These are phyloP conservation scores for Eristalinus aeneus DNA, from an alignment of 2,888 invertebrate genomes.

Conservation along the genomic window DNA sequence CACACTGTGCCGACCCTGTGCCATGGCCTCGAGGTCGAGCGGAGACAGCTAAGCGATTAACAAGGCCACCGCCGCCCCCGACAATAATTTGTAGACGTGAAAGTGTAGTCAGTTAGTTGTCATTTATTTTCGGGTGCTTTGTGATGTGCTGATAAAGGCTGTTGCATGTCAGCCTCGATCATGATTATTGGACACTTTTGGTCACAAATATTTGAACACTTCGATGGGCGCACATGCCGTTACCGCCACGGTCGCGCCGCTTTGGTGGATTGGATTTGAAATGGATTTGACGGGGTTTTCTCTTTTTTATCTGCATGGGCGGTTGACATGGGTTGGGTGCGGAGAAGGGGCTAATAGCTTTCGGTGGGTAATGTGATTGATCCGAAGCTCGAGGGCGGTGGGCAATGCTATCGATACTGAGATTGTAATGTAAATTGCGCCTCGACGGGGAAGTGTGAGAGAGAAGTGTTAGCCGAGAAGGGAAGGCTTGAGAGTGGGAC, in stretches of 20 bases:
- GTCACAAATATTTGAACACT: constrained; percentile 36
- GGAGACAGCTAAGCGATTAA: constrained; percentile 25
- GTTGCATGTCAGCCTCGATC: constrained; percentile 46
- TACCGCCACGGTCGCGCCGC: too few species aligned
- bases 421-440: not conserved
- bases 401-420: not conserved
- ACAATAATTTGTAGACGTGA: constrained; percentile 1
- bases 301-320: not conserved
- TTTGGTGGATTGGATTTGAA: not conserved
- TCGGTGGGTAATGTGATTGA: not conserved
- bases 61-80: constrained; percentile 15
- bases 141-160: constrained; percentile 21
- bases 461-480: too few species aligned
- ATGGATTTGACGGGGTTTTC: not conserved
- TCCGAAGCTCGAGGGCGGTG: not conserved
- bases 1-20: constrained; percentile 8
- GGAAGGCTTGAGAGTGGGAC: too few species aligned
- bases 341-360: too few species aligned
- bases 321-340: too few species aligned
- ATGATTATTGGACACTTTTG: constrained; percentile 24
- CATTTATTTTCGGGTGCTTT: constrained; percentile 8
- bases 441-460: too few species aligned
- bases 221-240: not conserved
- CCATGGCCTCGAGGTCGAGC: not conserved
- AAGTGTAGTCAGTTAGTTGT: not conserved